Percentiles rank a stretch among this genome's conserved stretches.
phyloP scores from a whole-genome alignment of 2,888 invertebrate genomes.

The Drosophila subsilvestris region DNA sequence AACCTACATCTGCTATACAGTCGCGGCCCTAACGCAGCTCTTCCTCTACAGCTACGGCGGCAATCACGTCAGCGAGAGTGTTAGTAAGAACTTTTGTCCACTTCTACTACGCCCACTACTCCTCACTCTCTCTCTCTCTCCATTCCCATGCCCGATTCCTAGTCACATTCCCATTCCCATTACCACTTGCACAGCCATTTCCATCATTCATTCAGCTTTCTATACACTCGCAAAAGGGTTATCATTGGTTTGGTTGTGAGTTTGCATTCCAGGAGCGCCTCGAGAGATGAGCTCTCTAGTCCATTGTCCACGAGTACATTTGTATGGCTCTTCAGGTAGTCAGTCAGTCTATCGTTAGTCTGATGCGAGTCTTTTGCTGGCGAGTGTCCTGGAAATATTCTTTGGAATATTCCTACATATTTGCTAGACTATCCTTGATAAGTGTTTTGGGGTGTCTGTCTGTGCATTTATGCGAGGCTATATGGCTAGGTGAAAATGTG shows the following conservation, averaged over 20 bases:
- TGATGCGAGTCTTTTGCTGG: not conserved
- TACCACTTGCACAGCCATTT: constrained; percentile 20
- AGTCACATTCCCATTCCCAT: constrained; percentile 1
- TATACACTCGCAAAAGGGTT: constrained; percentile 10
- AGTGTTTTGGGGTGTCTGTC: not conserved
- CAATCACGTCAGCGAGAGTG: constrained; percentile 81
- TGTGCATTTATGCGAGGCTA: no score
- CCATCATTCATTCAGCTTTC: constrained; percentile 16
- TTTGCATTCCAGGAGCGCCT: not conserved
- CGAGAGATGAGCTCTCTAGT: not conserved
- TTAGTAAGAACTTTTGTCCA: constrained; percentile 57
- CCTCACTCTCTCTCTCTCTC: not conserved
- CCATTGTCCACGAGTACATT: not conserved
- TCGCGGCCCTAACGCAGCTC: constrained; percentile 80
- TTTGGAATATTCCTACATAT: not conserved
- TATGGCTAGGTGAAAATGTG: no score
- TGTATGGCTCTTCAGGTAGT: not conserved
- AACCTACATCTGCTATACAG: constrained; percentile 78
- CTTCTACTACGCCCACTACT: constrained; percentile 6
- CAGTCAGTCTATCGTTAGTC: not conserved
- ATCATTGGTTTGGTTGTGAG: not conserved
- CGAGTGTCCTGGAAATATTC: not conserved
- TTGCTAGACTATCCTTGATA: not conserved
- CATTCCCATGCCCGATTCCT: no score
- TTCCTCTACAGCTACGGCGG: constrained; percentile 82